Conservation (phyloP, 2,797 vertebrate genomes). For the Macrochelys suwanniensis region DNA sequence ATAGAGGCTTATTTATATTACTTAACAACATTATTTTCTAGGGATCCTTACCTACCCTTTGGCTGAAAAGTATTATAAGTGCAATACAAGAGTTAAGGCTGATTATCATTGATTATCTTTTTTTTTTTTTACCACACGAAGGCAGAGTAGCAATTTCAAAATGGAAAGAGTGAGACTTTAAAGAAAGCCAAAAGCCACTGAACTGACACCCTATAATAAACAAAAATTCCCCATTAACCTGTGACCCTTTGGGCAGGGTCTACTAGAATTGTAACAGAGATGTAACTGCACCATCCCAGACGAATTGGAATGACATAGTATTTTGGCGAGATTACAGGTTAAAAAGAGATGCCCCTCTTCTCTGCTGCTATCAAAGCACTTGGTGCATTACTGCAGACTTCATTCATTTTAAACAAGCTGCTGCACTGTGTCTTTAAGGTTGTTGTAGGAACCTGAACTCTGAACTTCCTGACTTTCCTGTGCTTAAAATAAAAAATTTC, state of each 20-base stretch:
- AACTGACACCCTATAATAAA: neutral
- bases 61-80: neutral
- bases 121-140: too few species aligned
- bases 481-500: constrained; percentile 38
- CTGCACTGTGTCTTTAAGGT: neutral
- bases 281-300: fast-evolving
- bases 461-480: constrained; percentile 35
- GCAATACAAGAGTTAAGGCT: neutral
- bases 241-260: neutral
- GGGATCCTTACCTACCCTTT: neutral
- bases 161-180: neutral
- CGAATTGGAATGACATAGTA: neutral
- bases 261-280: neutral
- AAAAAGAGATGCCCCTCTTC: neutral
- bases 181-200: neutral
- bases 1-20: neutral
- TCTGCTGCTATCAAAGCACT: constrained; percentile 10
- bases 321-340: constrained; percentile 2
- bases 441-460: neutral
- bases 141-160: neutral
- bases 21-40: neutral
- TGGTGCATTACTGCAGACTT: neutral
- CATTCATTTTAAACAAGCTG: constrained; percentile 46
- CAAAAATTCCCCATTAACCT: neutral
- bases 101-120: neutral